Conservation (phyloP, 1,140 invertebrate species). For the Drosophila littoralis region DNA sequence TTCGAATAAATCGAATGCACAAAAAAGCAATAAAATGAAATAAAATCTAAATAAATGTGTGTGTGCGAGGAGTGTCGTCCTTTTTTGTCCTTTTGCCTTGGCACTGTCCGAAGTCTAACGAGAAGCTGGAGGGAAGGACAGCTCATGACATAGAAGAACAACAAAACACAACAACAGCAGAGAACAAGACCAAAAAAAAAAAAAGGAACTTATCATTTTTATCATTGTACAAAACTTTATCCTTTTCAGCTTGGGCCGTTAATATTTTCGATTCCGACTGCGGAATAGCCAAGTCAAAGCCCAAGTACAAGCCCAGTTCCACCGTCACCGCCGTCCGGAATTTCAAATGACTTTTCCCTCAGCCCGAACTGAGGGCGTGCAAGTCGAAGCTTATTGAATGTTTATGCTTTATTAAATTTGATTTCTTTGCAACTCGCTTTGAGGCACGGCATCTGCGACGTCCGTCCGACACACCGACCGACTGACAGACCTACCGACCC, state of each 20-base stretch:
- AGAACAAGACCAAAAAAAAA: slow-evolving; percentile 8
- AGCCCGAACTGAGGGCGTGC: slow-evolving; percentile 31
- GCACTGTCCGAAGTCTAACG: slow-evolving; percentile 7
- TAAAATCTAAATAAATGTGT: slow-evolving; percentile 82
- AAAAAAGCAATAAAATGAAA: slow-evolving; percentile 83
- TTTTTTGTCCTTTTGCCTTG: slow-evolving; percentile 44
- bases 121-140: slow-evolving; percentile 29
- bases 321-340: slow-evolving; percentile 67
- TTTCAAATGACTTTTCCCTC: slow-evolving; percentile 73
- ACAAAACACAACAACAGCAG: neutral
- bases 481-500: slow-evolving; percentile 11
- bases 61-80: slow-evolving; percentile 59
- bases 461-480: slow-evolving; percentile 7
- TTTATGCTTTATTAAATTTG: slow-evolving; percentile 83
- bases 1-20: slow-evolving; percentile 82
- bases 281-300: slow-evolving; percentile 26
- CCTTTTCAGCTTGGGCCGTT: slow-evolving; percentile 74
- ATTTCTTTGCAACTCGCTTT: slow-evolving; percentile 60
- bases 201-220: slow-evolving; percentile 81
- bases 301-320: slow-evolving; percentile 49
- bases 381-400: slow-evolving; percentile 75
- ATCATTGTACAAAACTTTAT: slow-evolving; percentile 83
- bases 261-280: slow-evolving; percentile 77
- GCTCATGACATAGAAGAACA: slow-evolving; percentile 8
- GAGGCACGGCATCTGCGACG: slow-evolving; percentile 22